A percentile compares a stretch with the other conserved stretches of the same genome.
phyloP scores from a whole-genome alignment of 1,140 invertebrate genomes.

The Cherax destructor region DNA sequence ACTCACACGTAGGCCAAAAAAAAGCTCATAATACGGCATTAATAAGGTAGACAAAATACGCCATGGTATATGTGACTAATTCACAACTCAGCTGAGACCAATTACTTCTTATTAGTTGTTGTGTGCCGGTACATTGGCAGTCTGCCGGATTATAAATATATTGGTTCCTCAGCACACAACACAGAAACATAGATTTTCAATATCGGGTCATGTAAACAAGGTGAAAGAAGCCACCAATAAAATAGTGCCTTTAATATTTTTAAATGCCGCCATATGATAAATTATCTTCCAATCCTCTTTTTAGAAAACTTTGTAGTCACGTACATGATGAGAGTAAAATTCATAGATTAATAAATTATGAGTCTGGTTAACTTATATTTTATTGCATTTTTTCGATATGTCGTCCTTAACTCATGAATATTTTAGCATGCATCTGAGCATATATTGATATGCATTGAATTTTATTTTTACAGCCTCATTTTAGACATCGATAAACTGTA shows the following conservation, averaged over 20 bases:
- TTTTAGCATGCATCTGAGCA: neutral
- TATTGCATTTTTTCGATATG: neutral
- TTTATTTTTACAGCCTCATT: too few relatives aligned
- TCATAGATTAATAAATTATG: too few relatives aligned
- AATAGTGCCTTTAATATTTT: neutral
- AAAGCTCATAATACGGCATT: neutral
- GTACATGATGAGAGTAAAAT: too few relatives aligned
- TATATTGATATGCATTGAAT: too few relatives aligned
- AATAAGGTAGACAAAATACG: neutral
- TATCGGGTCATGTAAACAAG: neutral
- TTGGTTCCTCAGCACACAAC: neutral
- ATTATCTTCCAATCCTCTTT: too few relatives aligned
- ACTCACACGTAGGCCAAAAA: too few relatives aligned
- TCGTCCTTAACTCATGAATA: neutral
- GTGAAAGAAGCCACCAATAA: neutral
- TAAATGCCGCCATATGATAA: neutral
- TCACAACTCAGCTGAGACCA: neutral
- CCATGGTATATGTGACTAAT: neutral
- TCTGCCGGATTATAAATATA: conserved; percentile 8
- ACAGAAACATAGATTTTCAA: conserved; percentile 8
- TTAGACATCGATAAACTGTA: too few relatives aligned
- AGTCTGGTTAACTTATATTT: too few relatives aligned
- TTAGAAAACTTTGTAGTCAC: too few relatives aligned
- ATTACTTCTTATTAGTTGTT: neutral
- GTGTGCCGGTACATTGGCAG: neutral